Evolutionary conservation across 1,140 invertebrate genomes (phyloP).

Genomic region (Ceratosolen fusciceps): DNA sequence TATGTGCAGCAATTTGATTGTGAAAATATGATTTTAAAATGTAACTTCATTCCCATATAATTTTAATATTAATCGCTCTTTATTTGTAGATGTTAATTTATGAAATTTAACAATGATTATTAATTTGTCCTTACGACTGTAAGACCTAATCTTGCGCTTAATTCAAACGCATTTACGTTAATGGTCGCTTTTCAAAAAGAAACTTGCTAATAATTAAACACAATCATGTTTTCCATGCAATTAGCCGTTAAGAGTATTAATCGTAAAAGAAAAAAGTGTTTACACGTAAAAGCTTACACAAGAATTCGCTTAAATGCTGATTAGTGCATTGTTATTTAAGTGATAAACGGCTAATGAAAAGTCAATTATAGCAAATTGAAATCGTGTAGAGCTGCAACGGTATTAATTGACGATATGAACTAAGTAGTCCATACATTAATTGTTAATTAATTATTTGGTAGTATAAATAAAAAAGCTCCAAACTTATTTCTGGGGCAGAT

Average conservation of each 20-base stretch:
- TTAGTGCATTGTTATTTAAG: neutral
- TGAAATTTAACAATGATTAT: too few relatives aligned
- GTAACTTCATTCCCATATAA: too few relatives aligned
- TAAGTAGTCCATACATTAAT: conserved; percentile 18
- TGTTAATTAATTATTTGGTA: too few relatives aligned
- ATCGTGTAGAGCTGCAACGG: neutral
- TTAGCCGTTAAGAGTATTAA: neutral
- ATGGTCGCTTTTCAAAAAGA: neutral
- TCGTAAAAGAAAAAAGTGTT: neutral
- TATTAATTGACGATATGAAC: conserved; percentile 19
- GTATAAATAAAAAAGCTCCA: neutral
- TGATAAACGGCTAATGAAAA: conserved; percentile 30
- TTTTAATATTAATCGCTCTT: too few relatives aligned
- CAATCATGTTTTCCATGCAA: neutral
- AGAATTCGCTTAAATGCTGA: neutral
- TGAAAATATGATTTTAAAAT: too few relatives aligned
- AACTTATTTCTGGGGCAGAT: neutral
- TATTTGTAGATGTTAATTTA: too few relatives aligned
- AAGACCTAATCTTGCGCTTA: too few relatives aligned
- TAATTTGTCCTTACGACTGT: too few relatives aligned
- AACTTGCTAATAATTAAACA: neutral
- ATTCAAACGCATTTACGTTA: too few relatives aligned
- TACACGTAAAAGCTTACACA: neutral
- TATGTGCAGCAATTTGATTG: too few relatives aligned
- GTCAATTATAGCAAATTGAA: conserved; percentile 27